Conservation (phyloP, 2,797 vertebrate species). For the Bradypus variegatus region DNA sequence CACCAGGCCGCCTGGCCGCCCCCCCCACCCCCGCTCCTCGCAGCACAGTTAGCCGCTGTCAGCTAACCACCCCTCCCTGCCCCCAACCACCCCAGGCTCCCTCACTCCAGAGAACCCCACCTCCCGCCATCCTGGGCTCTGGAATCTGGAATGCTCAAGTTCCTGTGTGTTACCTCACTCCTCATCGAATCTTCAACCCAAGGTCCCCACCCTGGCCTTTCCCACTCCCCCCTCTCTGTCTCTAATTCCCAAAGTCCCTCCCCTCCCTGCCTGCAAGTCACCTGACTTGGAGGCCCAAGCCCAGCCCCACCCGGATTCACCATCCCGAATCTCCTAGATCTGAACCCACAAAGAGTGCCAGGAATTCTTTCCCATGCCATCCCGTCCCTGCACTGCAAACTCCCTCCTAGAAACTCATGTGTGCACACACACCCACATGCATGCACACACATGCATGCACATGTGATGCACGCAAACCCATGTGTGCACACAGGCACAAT, state of each 20-base stretch:
- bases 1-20: not conserved
- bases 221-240: not conserved
- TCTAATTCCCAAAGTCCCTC: not conserved
- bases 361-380: not conserved
- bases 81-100: not conserved
- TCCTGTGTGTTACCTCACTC: not conserved
- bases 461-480: accelerated
- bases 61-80: not conserved
- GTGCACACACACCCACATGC: too few species aligned
- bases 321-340: not conserved
- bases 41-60: not conserved
- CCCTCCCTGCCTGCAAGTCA: conserved; percentile 39
- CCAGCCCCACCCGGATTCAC: conserved; percentile 14
- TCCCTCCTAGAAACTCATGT: not conserved
- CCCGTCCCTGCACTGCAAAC: not conserved
- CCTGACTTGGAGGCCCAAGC: not conserved
- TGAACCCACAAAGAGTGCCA: not conserved
- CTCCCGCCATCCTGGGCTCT: not conserved
- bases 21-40: too few species aligned
- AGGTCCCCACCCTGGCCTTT: not conserved
- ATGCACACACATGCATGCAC: not conserved
- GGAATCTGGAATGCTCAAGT: not conserved
- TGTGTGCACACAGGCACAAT: not conserved
- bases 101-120: not conserved
- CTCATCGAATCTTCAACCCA: not conserved